Base-by-base conservation (phyloP, 2,113 vertebrate genomes). In the Psettodes erumei region DNA sequence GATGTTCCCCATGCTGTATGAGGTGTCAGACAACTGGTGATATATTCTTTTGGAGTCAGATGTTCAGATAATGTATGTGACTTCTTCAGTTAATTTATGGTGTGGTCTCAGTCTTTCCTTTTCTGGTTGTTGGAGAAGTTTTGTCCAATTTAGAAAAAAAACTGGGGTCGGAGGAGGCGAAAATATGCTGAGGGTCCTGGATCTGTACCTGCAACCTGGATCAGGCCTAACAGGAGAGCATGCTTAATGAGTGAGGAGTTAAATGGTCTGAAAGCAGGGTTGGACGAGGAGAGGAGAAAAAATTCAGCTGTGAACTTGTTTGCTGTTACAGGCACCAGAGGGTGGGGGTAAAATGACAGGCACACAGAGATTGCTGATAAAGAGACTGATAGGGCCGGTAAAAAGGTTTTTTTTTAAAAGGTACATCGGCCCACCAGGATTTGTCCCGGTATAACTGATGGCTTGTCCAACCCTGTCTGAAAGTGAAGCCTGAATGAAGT, bases 111-210 rank as follows among this genome's bases (percentile, higher is more conserved):
- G 18, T 65, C 35, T 55, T n/a, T 47, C 13, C 28, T 15, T n/a
- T 13, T 25, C 21, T 65, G 42, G 4, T n/a, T 61, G 19, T 15
- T 15, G 16, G 40, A 53, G 10, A 15, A 18, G n/a, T 42, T 45
- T 54, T 0, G 6, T 48, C 4, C 51, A 27, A 40, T 64, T 55
- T 27, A 38, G 13, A 23, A 42, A 54, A 59, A 48, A 60, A 30
- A 13, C 5, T 3, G 4, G 23, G 16, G 33, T 27, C 35, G 32
- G 32, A 42, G 28, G 28, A 32, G 9, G 42, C 28, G 47, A 73
- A 42, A 43, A 69, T 42, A 33, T 50, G 59, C 63, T 64, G n/a
- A 68, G 67, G 33, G 67, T 23, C 58, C 28, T 72, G 45, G 66
- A 66, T 53, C 71, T 37, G 32, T 13, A 63, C 45, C 43, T 55